Evolutionary conservation across 2,113 vertebrate species (phyloP), one percentile per base, ranked within the genome.

Genomic region (Nanorana parkeri): DNA sequence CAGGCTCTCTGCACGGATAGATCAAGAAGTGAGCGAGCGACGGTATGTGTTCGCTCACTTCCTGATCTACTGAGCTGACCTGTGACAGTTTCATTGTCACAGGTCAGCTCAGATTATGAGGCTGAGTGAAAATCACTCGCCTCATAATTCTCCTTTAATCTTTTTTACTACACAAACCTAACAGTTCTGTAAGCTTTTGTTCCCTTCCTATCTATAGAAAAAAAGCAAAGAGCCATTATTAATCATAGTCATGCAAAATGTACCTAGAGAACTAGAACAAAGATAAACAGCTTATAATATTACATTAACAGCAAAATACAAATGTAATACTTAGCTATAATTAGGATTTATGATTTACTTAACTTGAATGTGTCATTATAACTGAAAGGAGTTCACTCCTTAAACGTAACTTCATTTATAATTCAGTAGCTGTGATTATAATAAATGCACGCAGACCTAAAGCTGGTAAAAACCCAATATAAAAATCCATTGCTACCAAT

Each of bases 291-390:
- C 68, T 73, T 56, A 73, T 55, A 69, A 17, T 54, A 73, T 56
- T 73, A 73, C 52, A 73, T 56, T 73, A 73, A 56, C 28, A 52
- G 47, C 19, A 73, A 73, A n/a, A 73, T 28, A 73, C 54, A 52
- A 73, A 61, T 76, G 58, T 60, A 61, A 75, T 75, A 61, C 32
- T 41, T 61, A 61, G 54, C 32, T 61, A 32, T 61, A 76, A 76
- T 76, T 76, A 63, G 36, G 73, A 76, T 61, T 63, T 63, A 76
- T 61, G 56, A 36, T 63, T 61, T 24, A 52, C 32, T 51, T 21
- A 77, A 64, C 58, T 60, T 77, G 74, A 23, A 51, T 64, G n/a
- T 77, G 29, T 23, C 60, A 51, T 51, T 47, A 77, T 5, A 64
- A 51, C 32, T 65, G 10, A 63, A 77, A 65, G 13, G 60, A 77